These are phyloP conservation scores for Zaprionus bogoriensis DNA, from an alignment of 2,888 invertebrate genomes.

Conservation along the genomic window DNA sequence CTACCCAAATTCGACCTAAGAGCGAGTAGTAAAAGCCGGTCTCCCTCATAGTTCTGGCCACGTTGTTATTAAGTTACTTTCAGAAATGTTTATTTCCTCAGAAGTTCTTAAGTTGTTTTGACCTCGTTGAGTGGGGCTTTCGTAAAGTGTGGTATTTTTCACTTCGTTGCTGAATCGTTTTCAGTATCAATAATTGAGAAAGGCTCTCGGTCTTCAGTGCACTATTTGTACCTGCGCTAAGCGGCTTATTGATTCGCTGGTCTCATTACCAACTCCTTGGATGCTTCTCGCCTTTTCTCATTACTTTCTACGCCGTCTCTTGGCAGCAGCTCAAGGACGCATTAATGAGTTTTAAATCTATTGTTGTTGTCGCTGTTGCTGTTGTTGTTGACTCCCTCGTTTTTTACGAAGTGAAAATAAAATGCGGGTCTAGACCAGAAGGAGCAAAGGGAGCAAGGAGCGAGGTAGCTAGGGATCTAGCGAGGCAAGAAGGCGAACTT, in stretches of 20 bases:
- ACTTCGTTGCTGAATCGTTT: background rate
- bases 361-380: conserved; percentile 4
- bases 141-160: too few species aligned
- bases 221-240: conserved; percentile 4
- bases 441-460: background rate
- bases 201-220: background rate
- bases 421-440: conserved; percentile 3
- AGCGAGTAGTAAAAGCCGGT: background rate
- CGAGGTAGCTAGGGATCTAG: background rate
- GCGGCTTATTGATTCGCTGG: conserved; percentile 30
- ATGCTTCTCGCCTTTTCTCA: background rate
- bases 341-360: conserved; percentile 64
- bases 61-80: too few species aligned
- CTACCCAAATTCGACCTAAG: background rate
- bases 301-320: conserved; percentile 7
- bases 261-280: conserved; percentile 8
- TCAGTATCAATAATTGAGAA: background rate
- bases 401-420: conserved; percentile 1
- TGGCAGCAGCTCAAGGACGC: conserved; percentile 18
- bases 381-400: background rate
- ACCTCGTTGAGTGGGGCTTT: too few species aligned
- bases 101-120: too few species aligned
- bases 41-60: too few species aligned
- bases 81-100: too few species aligned
- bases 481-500: too few species aligned